Evolutionary conservation across 2,888 invertebrate species (phyloP).

Genomic region (Drosophila flavopinicola): DNA sequence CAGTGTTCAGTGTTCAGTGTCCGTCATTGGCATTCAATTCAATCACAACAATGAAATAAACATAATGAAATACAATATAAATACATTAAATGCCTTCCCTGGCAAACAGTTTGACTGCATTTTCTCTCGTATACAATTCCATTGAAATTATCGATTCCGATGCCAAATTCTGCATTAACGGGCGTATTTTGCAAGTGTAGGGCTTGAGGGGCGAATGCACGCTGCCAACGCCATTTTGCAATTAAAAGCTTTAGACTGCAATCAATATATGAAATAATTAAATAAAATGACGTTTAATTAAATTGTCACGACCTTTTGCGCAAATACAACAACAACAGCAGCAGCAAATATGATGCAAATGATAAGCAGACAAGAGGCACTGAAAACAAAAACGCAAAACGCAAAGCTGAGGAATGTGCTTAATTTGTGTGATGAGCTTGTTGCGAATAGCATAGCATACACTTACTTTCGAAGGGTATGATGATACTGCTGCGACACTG

Average conservation of each 20-base stretch:
- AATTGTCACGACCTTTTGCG: conserved; percentile 71
- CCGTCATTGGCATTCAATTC: conserved; percentile 67
- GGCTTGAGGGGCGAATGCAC: background rate
- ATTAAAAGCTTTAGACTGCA: conserved; percentile 70
- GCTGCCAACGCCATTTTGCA: conserved; percentile 50
- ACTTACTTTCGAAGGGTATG: background rate
- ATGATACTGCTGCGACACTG: background rate
- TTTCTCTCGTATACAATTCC: conserved; percentile 20
- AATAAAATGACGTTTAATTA: conserved; percentile 74
- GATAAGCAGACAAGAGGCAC: conserved; percentile 31
- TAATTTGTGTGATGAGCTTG: conserved; percentile 57
- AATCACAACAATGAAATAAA: conserved; percentile 74
- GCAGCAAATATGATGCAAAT: conserved; percentile 38
- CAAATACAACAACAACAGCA: conserved; percentile 30
- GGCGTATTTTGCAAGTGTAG: background rate
- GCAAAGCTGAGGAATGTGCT: conserved; percentile 61
- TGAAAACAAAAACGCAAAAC: conserved; percentile 20
- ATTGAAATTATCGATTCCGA: conserved; percentile 49
- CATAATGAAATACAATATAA: conserved; percentile 74
- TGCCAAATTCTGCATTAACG: conserved; percentile 22
- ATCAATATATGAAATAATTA: conserved; percentile 71
- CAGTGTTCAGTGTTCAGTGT: conserved; percentile 4
- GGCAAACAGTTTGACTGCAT: conserved; percentile 47
- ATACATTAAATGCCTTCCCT: conserved; percentile 67
- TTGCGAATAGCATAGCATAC: conserved; percentile 20